These are phyloP conservation scores for Sebastes variabilis DNA, from an alignment of 2,797 vertebrate genomes.

Conservation along the genomic window DNA sequence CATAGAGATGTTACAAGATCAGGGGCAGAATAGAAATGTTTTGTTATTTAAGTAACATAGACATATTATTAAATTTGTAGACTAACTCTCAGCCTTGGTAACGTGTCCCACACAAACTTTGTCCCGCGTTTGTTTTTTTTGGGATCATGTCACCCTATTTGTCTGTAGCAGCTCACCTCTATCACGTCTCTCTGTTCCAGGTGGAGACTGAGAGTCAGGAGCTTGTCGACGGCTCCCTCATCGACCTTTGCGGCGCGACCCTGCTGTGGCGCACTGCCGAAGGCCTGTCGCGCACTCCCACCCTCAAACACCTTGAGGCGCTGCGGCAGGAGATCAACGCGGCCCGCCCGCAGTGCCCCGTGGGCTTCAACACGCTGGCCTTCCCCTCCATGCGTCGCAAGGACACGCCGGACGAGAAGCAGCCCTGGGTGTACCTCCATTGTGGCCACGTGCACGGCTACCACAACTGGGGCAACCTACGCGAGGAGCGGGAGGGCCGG, in stretches of 20 bases:
- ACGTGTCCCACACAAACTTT: too few species aligned
- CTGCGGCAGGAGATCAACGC: constrained; percentile 98
- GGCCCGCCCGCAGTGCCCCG: constrained; percentile 95
- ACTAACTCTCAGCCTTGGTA: too few species aligned
- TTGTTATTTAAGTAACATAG: too few species aligned
- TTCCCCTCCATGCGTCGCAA: constrained; percentile 98
- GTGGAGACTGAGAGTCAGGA: constrained; percentile 95
- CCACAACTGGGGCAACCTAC: constrained; percentile 96
- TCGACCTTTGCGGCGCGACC: constrained; percentile 96
- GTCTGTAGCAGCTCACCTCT: not conserved
- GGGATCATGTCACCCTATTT: rapidly evolving
- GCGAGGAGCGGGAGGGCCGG: constrained; percentile 78
- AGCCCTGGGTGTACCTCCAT: constrained; percentile 97
- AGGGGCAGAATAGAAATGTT: too few species aligned
- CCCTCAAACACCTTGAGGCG: constrained; percentile 96
- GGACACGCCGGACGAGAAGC: constrained; percentile 96
- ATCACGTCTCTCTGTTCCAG: constrained; percentile 64
- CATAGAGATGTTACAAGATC: too few species aligned
- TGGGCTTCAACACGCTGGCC: constrained; percentile 98
- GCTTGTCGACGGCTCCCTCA: constrained; percentile 95
- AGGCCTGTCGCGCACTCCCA: constrained; percentile 94
- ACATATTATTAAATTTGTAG: rapidly evolving
- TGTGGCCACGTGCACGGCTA: constrained; percentile 97
- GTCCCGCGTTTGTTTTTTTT: too few species aligned
- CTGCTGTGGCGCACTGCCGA: constrained; percentile 97